These are phyloP conservation scores for Stratiomys singularior DNA, from an alignment of 2,888 invertebrate genomes.

Conservation along the genomic window DNA sequence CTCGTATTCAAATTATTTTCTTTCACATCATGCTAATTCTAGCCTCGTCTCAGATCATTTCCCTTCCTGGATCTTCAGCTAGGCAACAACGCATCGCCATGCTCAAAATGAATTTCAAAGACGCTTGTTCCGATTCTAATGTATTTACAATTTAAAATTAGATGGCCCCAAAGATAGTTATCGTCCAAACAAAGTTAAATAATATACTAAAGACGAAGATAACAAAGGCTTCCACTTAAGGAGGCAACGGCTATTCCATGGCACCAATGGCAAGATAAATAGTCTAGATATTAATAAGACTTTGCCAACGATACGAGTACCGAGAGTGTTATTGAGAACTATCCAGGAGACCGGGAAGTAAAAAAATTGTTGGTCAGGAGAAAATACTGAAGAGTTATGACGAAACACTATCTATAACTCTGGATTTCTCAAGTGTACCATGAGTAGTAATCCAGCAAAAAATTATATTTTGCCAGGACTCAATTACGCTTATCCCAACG, in stretches of 20 bases:
- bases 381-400: too few relatives aligned
- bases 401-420: too few relatives aligned
- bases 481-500: too few relatives aligned
- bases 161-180: constrained; percentile 6
- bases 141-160: constrained; percentile 18
- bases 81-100: not conserved
- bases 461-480: too few relatives aligned
- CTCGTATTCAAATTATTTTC: not conserved
- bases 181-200: not conserved
- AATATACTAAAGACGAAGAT: not conserved
- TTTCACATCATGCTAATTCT: constrained; percentile 12
- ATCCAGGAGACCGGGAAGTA: too few relatives aligned
- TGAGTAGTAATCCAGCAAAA: too few relatives aligned
- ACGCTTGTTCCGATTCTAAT: not conserved
- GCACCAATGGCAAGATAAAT: not conserved
- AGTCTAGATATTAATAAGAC: not conserved
- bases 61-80: not conserved
- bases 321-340: too few relatives aligned
- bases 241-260: not conserved
- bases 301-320: too few relatives aligned
- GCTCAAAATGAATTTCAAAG: constrained; percentile 7
- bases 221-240: not conserved
- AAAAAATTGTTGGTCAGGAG: too few relatives aligned
- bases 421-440: too few relatives aligned
- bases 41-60: constrained; percentile 6